Conservation (phyloP, 30 jellyfish, hydroid and myxozoan species). For the Aurelia sp. region DNA sequence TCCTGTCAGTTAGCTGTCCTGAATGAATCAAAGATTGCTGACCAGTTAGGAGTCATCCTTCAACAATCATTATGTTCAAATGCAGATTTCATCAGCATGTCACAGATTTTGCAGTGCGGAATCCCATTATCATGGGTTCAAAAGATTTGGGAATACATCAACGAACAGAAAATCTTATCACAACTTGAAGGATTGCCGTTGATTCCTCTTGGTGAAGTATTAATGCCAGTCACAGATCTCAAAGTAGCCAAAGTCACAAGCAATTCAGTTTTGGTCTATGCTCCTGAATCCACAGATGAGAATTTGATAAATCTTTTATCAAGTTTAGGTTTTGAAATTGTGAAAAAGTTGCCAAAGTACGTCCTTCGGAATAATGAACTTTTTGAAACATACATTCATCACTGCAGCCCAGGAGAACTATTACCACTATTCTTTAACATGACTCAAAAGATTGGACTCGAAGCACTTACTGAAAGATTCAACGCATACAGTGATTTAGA, state of each 20-base stretch:
- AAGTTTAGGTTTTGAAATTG: conserved; percentile 11
- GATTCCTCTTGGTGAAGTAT: conserved; percentile 20
- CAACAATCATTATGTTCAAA: neutral
- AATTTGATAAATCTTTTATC: neutral
- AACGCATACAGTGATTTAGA: neutral
- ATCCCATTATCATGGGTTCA: conserved; percentile 29
- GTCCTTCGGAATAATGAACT: conserved; percentile 19
- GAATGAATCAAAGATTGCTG: conserved; percentile 11
- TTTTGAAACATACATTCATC: neutral
- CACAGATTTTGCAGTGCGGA: neutral
- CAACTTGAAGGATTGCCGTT: conserved; percentile 67
- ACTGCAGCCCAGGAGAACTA: neutral
- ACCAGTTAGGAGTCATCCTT: neutral
- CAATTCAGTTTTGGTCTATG: neutral
- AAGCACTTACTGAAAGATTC: neutral
- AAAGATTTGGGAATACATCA: conserved; percentile 44
- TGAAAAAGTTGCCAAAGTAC: conserved; percentile 14
- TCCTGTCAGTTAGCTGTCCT: conserved; percentile 21
- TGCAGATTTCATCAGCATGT: neutral
- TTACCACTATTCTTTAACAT: neutral
- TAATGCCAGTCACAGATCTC: neutral
- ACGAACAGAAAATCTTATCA: neutral
- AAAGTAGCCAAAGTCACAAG: neutral
- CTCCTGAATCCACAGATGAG: neutral
- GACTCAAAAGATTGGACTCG: neutral